These are phyloP conservation scores for Drosophila albomicans DNA, from an alignment of 1,140 invertebrate species.

Conservation along the genomic window DNA sequence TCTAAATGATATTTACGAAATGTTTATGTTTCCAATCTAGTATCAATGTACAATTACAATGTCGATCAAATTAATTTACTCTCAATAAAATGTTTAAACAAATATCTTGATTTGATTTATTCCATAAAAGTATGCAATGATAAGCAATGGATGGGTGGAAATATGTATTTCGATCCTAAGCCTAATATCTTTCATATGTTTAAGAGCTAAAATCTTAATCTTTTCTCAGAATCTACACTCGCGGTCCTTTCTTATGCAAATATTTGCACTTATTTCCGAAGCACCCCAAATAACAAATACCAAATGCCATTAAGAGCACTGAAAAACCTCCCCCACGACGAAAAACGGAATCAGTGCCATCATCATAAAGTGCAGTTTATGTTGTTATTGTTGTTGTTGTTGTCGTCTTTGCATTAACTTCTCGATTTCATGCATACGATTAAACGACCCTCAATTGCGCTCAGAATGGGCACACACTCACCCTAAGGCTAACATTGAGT, in stretches of 20 bases:
- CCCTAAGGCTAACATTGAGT: conserved; percentile 35
- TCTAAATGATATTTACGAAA: conserved; percentile 63
- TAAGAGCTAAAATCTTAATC: background rate
- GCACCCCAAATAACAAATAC: conserved; percentile 7
- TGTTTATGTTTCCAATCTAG: conserved; percentile 62
- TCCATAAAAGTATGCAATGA: conserved; percentile 10
- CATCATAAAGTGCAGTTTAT: conserved; percentile 55
- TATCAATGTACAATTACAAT: conserved; percentile 57
- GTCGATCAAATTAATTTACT: conserved; percentile 62
- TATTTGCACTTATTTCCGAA: conserved; percentile 17
- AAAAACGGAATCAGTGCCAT: conserved; percentile 61
- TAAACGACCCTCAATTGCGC: conserved; percentile 53
- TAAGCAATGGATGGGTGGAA: background rate
- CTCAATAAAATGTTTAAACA: conserved; percentile 68
- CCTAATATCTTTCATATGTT: background rate
- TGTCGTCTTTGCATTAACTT: conserved; percentile 63
- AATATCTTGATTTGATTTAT: background rate
- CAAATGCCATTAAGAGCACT: conserved; percentile 36
- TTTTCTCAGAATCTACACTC: background rate
- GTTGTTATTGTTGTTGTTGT: conserved; percentile 29
- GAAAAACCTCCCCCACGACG: conserved; percentile 66
- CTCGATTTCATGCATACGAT: conserved; percentile 77
- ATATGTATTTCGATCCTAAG: background rate
- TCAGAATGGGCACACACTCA: conserved; percentile 36
- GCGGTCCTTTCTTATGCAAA: conserved; percentile 41